phyloP scores from a whole-genome alignment of 1,140 invertebrate species.

The Drosophila carrolli region DNA sequence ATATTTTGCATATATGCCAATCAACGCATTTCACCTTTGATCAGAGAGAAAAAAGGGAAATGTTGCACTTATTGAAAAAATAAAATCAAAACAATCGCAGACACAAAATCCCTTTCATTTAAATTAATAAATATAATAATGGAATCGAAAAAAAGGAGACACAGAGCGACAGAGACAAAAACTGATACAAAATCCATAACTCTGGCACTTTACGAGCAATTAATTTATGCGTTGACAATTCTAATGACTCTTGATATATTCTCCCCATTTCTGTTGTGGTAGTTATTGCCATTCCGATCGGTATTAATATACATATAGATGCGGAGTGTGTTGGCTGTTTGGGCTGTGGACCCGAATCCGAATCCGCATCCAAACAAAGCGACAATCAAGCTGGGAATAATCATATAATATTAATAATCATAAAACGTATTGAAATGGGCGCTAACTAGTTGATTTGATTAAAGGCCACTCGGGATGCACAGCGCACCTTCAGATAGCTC shows the following conservation, averaged over 20 bases:
- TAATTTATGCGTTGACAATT: slow-evolving; percentile 84
- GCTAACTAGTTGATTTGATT: slow-evolving; percentile 81
- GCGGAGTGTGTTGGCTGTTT: slow-evolving; percentile 48
- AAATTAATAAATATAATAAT: slow-evolving; percentile 47
- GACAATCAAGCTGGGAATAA: slow-evolving; percentile 76
- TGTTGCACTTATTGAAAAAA: slow-evolving; percentile 14
- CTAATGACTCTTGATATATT: slow-evolving; percentile 82
- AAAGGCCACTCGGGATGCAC: slow-evolving; percentile 53
- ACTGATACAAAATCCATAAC: slow-evolving; percentile 69
- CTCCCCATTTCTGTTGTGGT: slow-evolving; percentile 20
- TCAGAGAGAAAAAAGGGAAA: slow-evolving; percentile 29
- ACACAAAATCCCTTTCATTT: slow-evolving; percentile 48
- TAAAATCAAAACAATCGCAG: slow-evolving; percentile 15
- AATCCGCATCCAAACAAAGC: slow-evolving; percentile 56
- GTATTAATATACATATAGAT: slow-evolving; percentile 24
- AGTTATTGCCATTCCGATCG: slow-evolving; percentile 25
- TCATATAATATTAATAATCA: slow-evolving; percentile 81
- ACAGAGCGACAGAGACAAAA: slow-evolving; percentile 31
- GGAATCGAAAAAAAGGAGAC: slow-evolving; percentile 11
- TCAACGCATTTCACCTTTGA: slow-evolving; percentile 28
- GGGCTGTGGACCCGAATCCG: slow-evolving; percentile 12
- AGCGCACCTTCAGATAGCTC: slow-evolving; percentile 26
- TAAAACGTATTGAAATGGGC: slow-evolving; percentile 80
- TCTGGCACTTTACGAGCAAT: slow-evolving; percentile 81
- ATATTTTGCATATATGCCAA: slow-evolving; percentile 29